Evolutionary conservation across 2,797 vertebrate genomes (phyloP), one percentile per base, ranked within the genome.

Genomic region (Poeciliopsis infans): DNA sequence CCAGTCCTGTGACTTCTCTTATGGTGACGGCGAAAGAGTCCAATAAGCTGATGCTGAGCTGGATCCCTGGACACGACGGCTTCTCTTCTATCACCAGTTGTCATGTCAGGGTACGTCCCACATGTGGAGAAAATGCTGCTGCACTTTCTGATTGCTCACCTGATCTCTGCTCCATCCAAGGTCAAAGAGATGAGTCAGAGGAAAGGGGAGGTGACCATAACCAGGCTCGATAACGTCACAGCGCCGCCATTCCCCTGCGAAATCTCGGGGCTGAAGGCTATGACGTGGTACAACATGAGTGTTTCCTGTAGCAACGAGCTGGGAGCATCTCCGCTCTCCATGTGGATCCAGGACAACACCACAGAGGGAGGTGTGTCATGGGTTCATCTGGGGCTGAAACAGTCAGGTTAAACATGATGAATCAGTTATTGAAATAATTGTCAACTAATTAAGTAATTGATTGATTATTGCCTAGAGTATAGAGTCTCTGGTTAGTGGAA

Each of bases 301-400:
- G 93, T 99, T 80, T 97, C 97, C 94, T 99, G 98, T 87, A 86
- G 90, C 93, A 99, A 99, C 12, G 97, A 99, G 84, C 92, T 99
- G 0, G 97, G 97, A 74, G 91, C 94, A 84, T 99, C 98, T 0
- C 71, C 88, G 0, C 69, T 93, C 79, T 96, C 95, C 85, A 76
- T 87, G 72, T 98, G 97, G 97, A 89, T 97, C 86, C 94, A 90
- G 0, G 94, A 94, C 95, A 97, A 95, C 93, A 99, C 98, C 4
- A 97, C 96, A 0, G 97, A 99, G 90, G 97, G 96, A 97, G 97
- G 98, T 99, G 93, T 87, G 96, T 92, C 51, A 51, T n/a, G 7
- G 23, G 18, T 71, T 25, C 36, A 79, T 41, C 43, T 53, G 51
- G 23, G 51, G 23, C 8, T 53, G 23, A 10, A 53, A 53, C 51